Evolutionary conservation across 2,113 vertebrate genomes (phyloP), one percentile per base, ranked within the genome.

Genomic region (Benitochromis conjunctus): DNA sequence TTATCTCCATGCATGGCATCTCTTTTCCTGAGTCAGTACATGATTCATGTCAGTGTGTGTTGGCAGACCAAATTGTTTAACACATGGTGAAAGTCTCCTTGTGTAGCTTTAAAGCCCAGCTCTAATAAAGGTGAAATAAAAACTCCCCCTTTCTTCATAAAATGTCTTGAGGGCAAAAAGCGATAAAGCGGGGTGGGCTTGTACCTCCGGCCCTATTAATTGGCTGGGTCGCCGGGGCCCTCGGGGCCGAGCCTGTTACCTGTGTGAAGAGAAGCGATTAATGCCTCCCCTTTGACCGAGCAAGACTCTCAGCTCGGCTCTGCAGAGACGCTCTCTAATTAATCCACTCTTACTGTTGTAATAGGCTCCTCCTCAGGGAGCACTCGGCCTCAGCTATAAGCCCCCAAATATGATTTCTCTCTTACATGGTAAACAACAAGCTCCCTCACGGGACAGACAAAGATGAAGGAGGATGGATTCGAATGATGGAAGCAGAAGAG

Each of bases 301-400:
- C 94, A 92, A 88, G 88, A 95, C 96, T 95, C 95, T 92, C 95
- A 91, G 94, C 94, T 94, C 92, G 5, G 87, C 96, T 96, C 97
- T 96, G 94, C 93, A 14, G 97, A 97, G 97, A 97, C 92, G 64
- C 41, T 94, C 95, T 97, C 97, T 98, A 99, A 99, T 98, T 98
- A 98, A 98, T 98, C 98, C 97, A 97, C 97, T 95, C 97, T 97
- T 97, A 98, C 97, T 97, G 96, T 97, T 97, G 97, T 98, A 97
- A 97, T 97, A 96, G 97, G 96, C 85, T 82, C 95, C 95, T 97
- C 97, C 97, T 96, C 12, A 51, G 97, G 96, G 97, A 97, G 93
- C 91, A 81, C 86, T 93, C 88, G 89, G 93, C 93, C 92, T 95
- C 62, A 7, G 88, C 85, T 92, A 58, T 90, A 92, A 93, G 90